Percentiles rank a stretch among this genome's conserved stretches.
Evolutionary conservation across 1,140 invertebrate genomes (phyloP).

Genomic region (Pseudobourletiella spinata): DNA sequence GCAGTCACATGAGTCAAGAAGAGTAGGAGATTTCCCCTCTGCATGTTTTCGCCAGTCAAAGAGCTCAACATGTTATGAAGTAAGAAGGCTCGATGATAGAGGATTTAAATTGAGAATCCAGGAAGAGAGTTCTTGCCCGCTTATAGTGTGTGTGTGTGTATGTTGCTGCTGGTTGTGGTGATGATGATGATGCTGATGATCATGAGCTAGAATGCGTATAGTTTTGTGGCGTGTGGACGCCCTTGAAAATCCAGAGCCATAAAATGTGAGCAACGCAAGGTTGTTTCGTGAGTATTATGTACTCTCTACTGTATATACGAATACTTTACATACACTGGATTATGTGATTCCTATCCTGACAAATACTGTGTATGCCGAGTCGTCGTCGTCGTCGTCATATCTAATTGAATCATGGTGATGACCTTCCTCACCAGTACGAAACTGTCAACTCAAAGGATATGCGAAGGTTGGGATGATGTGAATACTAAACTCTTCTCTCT

Average conservation of each 20-base stretch:
- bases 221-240: slow-evolving; percentile 2
- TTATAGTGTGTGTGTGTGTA: no score
- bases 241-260: slow-evolving; percentile 24
- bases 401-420: slow-evolving; percentile 24
- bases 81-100: no score
- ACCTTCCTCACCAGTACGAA: slow-evolving; percentile 14
- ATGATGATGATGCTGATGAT: no score
- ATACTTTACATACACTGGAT: neutral
- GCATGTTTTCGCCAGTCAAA: no score
- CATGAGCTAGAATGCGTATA: no score
- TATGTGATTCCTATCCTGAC: no score
- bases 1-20: no score
- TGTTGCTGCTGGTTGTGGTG: slow-evolving; percentile 2
- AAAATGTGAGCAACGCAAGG: slow-evolving; percentile 20
- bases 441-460: neutral
- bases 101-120: slow-evolving; percentile 5
- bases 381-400: neutral
- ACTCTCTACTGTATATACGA: neutral
- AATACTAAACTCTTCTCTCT: neutral
- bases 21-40: no score
- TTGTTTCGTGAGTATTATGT: slow-evolving; percentile 3
- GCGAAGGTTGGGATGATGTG: neutral
- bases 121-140: no score
- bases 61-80: no score
- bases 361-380: neutral